Percentiles rank a stretch among this genome's conserved stretches.
phyloP scores from a whole-genome alignment of 2,113 vertebrate species.

The Lophura nycthemera region DNA sequence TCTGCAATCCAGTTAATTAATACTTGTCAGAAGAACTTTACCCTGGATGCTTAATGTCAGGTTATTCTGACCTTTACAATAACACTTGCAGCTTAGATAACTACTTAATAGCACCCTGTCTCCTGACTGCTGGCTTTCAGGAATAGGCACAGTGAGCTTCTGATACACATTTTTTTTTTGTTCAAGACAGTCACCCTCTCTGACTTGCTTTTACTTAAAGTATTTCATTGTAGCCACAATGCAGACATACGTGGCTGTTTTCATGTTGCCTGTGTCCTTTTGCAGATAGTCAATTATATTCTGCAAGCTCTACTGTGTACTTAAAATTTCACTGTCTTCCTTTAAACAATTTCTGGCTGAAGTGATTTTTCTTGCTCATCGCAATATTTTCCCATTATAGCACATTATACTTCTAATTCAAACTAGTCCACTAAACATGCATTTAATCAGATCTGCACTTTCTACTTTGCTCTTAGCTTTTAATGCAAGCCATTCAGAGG shows the following conservation, averaged over 20 bases:
- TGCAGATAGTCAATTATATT: not conserved
- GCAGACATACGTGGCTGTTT: not conserved
- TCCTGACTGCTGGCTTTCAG: not conserved
- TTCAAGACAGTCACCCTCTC: not conserved
- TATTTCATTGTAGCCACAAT: not conserved
- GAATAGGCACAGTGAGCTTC: not conserved
- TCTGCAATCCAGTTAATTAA: slow-evolving; percentile 32
- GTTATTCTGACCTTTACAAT: slow-evolving; percentile 42
- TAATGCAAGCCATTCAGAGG: not conserved
- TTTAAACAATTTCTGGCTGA: not conserved
- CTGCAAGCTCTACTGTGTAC: not conserved
- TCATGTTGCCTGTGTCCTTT: not conserved
- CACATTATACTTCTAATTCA: not conserved
- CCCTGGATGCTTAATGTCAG: not conserved
- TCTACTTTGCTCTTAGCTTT: not conserved
- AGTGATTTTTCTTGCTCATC: not conserved
- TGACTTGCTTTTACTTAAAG: not conserved
- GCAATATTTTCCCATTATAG: not conserved
- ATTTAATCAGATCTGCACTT: not conserved
- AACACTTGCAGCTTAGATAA: not conserved
- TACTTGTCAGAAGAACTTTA: slow-evolving; percentile 14
- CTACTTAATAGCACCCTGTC: not conserved
- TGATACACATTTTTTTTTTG: not conserved
- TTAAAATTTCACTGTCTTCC: not conserved
- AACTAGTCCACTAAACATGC: not conserved